Base-by-base conservation (phyloP, 2,888 invertebrate genomes). In the Argynnis bischoffii region DNA sequence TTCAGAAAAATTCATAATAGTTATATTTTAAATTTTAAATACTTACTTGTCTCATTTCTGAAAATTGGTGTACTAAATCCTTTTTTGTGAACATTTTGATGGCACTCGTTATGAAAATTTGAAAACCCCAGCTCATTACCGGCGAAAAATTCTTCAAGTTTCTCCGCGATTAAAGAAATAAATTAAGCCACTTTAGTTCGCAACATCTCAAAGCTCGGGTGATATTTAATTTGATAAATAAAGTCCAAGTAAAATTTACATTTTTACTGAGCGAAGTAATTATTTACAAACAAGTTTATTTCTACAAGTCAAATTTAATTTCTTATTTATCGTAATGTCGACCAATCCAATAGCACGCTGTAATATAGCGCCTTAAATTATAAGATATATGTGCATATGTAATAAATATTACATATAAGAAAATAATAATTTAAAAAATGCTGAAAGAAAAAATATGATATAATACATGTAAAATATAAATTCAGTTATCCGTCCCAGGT, bases 101-200 rank as follows among this genome's bases (percentile, higher is more conserved):
- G 8, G 16, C 13, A 48, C 26, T 54, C 26, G 56, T 56, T 56
- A 46, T 41, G 47, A 66, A 65, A 63, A 51, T 56, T 47, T 54
- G 31, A 61, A 61, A 41, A 53, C 47, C 26, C 15, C 56, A 65
- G 16, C 46, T 16, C 18, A 63, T 55, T 61, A 63, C 41, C 57
- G 41, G 55, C 35, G 59, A 66, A 69, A 66, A 55, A 63, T 35
- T 46, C 48, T 57, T 61, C 31, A 55, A 63, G 63, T 55, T 57
- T 46, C 41, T 31, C 59, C n/a, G 31, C 55, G 54, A 63, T 59
- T 66, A 63, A 59, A 57, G 57, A 66, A 55, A 63, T 66, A 66
- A 69, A 69, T 69, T 69, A 55, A 55, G 47, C 63, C 50, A 66
- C 66, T 69, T 59, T 57, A 48, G 47, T 59, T 55, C 31, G 54